Conservation (phyloP, 2,797 vertebrate genomes). For the Loris lydekkerianus region DNA sequence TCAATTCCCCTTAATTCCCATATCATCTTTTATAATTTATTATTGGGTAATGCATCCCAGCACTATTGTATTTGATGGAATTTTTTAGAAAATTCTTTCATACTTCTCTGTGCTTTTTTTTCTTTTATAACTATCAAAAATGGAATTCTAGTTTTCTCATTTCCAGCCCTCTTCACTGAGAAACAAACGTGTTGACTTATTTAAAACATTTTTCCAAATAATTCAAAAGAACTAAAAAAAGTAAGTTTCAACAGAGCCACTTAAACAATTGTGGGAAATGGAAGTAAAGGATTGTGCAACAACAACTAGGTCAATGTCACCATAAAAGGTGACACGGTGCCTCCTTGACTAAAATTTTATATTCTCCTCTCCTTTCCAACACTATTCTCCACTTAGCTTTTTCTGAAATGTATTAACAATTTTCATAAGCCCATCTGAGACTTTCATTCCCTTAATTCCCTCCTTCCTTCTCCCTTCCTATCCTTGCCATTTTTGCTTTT, state of each 20-base stretch:
- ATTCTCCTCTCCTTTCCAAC: not conserved
- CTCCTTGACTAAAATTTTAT: not conserved
- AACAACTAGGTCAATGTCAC: not conserved
- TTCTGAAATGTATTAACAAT: not conserved
- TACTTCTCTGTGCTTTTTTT: not conserved
- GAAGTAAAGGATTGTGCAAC: rapidly evolving
- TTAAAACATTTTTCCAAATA: not conserved
- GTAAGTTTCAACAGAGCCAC: not conserved
- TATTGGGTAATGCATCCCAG: slow-evolving; percentile 10
- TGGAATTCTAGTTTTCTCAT: not conserved
- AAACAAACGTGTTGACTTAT: not conserved
- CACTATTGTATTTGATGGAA: not conserved
- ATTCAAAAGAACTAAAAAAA: not conserved
- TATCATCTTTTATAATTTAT: not conserved
- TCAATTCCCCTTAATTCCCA: not conserved
- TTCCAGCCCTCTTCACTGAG: not conserved
- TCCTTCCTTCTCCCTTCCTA: not conserved
- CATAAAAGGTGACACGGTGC: rapidly evolving
- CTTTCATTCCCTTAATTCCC: not conserved
- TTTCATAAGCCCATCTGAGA: not conserved
- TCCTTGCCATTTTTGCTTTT: not conserved
- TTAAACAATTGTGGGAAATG: not conserved
- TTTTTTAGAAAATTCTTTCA: slow-evolving; percentile 10
- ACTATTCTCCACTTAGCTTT: not conserved
- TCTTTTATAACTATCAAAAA: slow-evolving; percentile 26